phyloP scores from a whole-genome alignment of 2,888 invertebrate genomes.

The Lagria hirta region DNA sequence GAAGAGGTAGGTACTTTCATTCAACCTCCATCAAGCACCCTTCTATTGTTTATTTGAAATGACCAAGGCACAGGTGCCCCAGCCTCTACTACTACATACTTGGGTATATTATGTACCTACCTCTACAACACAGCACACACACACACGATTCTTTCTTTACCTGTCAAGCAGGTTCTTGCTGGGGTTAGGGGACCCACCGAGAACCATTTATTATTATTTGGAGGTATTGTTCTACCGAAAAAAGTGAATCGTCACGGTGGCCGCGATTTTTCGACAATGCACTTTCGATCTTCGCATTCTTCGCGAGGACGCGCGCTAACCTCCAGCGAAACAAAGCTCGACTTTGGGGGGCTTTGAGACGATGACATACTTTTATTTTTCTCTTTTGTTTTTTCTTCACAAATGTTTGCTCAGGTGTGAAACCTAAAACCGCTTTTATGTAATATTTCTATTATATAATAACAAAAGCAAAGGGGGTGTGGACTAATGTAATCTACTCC shows the following conservation, averaged over 20 bases:
- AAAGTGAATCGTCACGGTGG: no score
- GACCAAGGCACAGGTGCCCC: constrained; percentile 26
- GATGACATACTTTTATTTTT: no score
- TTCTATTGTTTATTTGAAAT: constrained; percentile 13
- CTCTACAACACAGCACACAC: no score
- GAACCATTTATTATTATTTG: constrained; percentile 1
- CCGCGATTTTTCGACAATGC: constrained; percentile 25
- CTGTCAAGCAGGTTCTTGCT: constrained; percentile 42
- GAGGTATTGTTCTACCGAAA: not conserved
- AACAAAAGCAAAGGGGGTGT: no score
- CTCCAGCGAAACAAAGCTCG: no score
- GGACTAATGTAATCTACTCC: no score
- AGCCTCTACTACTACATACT: constrained; percentile 28
- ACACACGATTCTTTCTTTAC: constrained; percentile 36
- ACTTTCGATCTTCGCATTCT: constrained; percentile 19
- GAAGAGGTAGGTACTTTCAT: constrained; percentile 65
- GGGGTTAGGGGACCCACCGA: constrained; percentile 14
- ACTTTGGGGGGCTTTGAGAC: no score
- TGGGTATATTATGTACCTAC: no score
- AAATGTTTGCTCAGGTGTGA: no score
- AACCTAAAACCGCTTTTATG: no score
- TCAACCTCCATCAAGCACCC: not conserved
- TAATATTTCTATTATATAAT: no score
- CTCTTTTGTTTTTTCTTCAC: no score
- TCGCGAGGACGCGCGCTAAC: constrained; percentile 14